Base-by-base conservation (phyloP, 2,113 vertebrate species). In the Istiophorus platypterus region DNA sequence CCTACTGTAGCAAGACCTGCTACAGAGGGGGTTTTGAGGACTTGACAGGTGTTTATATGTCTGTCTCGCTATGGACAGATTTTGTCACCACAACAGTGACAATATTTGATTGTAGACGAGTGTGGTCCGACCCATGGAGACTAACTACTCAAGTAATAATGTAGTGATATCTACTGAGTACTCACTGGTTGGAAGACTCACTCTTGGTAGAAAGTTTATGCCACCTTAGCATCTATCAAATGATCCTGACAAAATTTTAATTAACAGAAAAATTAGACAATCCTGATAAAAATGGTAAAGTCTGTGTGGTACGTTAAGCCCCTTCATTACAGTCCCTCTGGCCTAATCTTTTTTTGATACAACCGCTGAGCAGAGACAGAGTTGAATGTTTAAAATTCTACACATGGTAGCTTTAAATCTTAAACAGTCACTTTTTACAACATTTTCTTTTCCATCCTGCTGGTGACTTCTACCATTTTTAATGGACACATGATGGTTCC, bases 371-470 rank as follows among this genome's bases (percentile, higher is more conserved):
- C 22, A 1, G 27, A 66, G 54, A 29, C 65, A 39, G 52, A 66
- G 26, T 41, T 31, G 18, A 26, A 26, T 59, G 51, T 51, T 34
- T 72, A 22, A 66, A n/a, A 72, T 72, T 67, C 54, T 61, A 27
- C 27, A 24, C 31, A 77, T 63, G 15, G 62, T 63, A 39, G 0
- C 51, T 61, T 72, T 54, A 85, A 81, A 84, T 84, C 31, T 62
- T 5, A 61, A 54, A 63, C 27, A 39, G 57, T 71, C 13, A 12
- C 3, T 59, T 67, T 77, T 61, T 59, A 49, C 15, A 1, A 22
- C 24, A 47, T 29, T 68, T 68, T 45, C 3, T 61, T 70, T 56
- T 61, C 52, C 64, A 56, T 64, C 37, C 52, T 31, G 47, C 7
- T 62, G 58, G 69, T 15, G 17, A n/a, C 27, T 57, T 49, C 41